A percentile compares a stretch with the other conserved stretches of the same genome.
Conservation (phyloP, 2,888 invertebrate genomes). For the Azorinus chamasolen region DNA sequence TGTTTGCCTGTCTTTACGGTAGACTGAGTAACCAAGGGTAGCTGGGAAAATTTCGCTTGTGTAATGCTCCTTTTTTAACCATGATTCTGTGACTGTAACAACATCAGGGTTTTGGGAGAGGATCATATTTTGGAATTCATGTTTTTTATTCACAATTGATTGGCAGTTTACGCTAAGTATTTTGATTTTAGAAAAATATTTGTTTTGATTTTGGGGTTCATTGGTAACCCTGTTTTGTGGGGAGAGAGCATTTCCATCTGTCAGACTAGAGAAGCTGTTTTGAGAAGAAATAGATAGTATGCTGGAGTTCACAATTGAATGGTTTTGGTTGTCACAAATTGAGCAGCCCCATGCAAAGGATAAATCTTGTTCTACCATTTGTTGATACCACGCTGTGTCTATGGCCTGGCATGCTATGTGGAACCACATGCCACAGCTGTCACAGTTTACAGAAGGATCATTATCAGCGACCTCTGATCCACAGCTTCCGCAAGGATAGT, state of each 20-base stretch:
- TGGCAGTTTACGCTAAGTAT: conserved; percentile 14
- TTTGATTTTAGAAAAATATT: neutral
- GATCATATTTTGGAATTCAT: conserved; percentile 4
- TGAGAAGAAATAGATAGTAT: conserved; percentile 8
- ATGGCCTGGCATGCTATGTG: conserved; percentile 10
- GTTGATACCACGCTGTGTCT: conserved; percentile 6
- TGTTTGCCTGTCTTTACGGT: neutral
- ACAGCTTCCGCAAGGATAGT: conserved; percentile 7
- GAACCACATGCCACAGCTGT: conserved; percentile 13
- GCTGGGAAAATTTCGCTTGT: conserved; percentile 8
- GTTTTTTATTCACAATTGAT: conserved; percentile 18
- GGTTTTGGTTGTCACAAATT: conserved; percentile 9
- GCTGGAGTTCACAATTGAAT: neutral
- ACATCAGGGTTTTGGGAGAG: conserved; percentile 7
- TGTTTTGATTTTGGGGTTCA: neutral
- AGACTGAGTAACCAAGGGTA: neutral
- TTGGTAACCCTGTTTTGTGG: neutral
- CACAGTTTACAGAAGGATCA: conserved; percentile 1
- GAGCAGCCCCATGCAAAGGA: conserved; percentile 7
- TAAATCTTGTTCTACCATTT: neutral
- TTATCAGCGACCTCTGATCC: conserved; percentile 1
- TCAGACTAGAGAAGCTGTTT: conserved; percentile 4
- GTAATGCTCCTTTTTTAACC: conserved; percentile 11
- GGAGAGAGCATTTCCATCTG: neutral
- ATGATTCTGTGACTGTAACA: conserved; percentile 10